Conservation (phyloP, 1,140 invertebrate species). For the Macrocentrus cingulum region DNA sequence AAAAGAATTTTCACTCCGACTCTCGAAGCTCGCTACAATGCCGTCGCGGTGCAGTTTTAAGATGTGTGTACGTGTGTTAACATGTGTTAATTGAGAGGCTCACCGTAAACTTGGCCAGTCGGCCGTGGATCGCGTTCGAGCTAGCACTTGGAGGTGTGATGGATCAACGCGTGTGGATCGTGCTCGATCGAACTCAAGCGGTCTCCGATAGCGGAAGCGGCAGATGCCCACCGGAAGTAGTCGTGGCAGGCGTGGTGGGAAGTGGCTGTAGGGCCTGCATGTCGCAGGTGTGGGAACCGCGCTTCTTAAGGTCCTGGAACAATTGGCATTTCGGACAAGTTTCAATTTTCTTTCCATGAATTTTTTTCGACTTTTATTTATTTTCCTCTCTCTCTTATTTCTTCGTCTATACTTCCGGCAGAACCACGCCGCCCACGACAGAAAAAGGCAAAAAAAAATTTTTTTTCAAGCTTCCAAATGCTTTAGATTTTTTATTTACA, state of each 20-base stretch:
- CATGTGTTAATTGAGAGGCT: conserved; percentile 34
- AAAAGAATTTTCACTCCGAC: too few relatives aligned
- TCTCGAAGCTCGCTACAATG: conserved; percentile 6
- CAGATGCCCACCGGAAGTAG: conserved; percentile 55
- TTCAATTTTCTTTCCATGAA: conserved; percentile 37
- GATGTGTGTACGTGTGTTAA: neutral
- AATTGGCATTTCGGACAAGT: conserved; percentile 55
- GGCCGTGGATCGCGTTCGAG: conserved; percentile 45
- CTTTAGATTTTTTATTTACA: too few relatives aligned
- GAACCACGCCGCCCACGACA: neutral
- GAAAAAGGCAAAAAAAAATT: too few relatives aligned
- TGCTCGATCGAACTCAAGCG: conserved; percentile 50
- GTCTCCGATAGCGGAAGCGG: conserved; percentile 54
- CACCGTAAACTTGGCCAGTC: conserved; percentile 50
- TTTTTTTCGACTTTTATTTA: conserved; percentile 23
- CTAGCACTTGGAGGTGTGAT: conserved; percentile 35
- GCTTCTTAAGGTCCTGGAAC: conserved; percentile 60
- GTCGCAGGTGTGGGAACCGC: conserved; percentile 58
- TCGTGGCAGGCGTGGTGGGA: conserved; percentile 54
- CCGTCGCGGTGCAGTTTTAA: neutral
- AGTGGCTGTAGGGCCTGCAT: conserved; percentile 59
- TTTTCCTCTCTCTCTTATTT: conserved; percentile 17
- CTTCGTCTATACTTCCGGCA: conserved; percentile 14
- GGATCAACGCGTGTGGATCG: conserved; percentile 35
- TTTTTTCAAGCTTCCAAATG: too few relatives aligned